Percentiles rank a stretch among this genome's conserved stretches.
Conservation (phyloP, 2,888 invertebrate species). For the Mesodorylaimus sp. region DNA sequence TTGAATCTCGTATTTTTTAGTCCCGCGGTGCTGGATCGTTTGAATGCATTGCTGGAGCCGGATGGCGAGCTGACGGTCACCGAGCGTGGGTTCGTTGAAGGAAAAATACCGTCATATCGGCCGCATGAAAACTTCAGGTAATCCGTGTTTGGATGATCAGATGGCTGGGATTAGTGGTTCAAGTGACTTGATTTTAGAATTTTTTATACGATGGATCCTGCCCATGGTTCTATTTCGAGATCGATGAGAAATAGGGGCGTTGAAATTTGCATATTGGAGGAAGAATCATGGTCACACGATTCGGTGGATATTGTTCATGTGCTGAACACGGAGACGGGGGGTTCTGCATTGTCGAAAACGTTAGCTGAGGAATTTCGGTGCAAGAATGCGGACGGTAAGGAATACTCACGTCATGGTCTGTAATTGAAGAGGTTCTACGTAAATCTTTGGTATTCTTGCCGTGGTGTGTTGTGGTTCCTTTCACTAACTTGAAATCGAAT, state of each 20-base stretch:
- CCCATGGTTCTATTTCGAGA: slow-evolving; percentile 74
- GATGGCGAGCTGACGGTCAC: slow-evolving; percentile 69
- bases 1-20: slow-evolving; percentile 32
- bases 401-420: too few relatives aligned
- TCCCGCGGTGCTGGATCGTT: slow-evolving; percentile 80
- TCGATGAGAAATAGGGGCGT: slow-evolving; percentile 97
- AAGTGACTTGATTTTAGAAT: slow-evolving; percentile 41
- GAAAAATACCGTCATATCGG: slow-evolving; percentile 50
- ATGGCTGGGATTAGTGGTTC: not conserved
- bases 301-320: too few relatives aligned
- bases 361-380: too few relatives aligned
- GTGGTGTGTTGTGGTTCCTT: too few relatives aligned
- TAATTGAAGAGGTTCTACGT: too few relatives aligned
- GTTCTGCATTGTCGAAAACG: too few relatives aligned
- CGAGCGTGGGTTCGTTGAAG: slow-evolving; percentile 64
- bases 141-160: not conserved
- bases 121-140: slow-evolving; percentile 67
- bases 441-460: too few relatives aligned
- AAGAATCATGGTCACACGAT: slow-evolving; percentile 9
- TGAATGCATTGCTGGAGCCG: slow-evolving; percentile 85
- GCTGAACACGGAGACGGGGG: too few relatives aligned
- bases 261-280: slow-evolving; percentile 51
- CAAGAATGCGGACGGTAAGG: too few relatives aligned
- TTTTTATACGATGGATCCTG: slow-evolving; percentile 82
- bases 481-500: too few relatives aligned